Evolutionary conservation across 2,113 vertebrate genomes (phyloP).

Genomic region (Osmerus eperlanus): DNA sequence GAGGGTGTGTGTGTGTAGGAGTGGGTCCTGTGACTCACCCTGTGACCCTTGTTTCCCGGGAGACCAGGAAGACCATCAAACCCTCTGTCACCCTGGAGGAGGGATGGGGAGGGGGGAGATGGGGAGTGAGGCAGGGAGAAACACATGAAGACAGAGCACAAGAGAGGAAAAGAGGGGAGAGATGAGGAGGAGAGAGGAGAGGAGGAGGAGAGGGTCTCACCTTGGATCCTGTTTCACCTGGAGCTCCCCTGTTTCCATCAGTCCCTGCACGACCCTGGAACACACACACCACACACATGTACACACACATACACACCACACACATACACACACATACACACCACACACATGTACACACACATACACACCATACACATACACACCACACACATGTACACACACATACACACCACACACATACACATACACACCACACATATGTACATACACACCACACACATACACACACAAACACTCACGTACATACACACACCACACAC

Average conservation of each 20-base stretch:
- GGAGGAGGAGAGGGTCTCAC: constrained; percentile 55
- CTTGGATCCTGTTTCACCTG: constrained; percentile 89
- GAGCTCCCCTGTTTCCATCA: constrained; percentile 87
- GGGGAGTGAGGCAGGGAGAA: constrained; percentile 1
- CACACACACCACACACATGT: not conserved
- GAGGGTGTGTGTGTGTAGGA: no score
- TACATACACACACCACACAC: no score
- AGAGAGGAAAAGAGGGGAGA: not conserved
- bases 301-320: no score
- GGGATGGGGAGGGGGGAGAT: not conserved
- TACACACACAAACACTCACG: no score
- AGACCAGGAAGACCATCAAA: constrained; percentile 94
- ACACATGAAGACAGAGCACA: not conserved
- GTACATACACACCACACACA: no score
- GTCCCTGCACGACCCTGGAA: constrained; percentile 84
- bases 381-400: no score
- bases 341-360: no score
- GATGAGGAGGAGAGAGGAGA: not conserved
- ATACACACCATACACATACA: no score
- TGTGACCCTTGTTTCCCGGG: constrained; percentile 72
- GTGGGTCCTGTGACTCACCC: constrained; percentile 46
- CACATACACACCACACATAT: no score
- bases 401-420: no score
- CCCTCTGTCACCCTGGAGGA: constrained; percentile 87
- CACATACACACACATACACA: no score